Evolutionary conservation across 1,140 invertebrate species (phyloP).

Genomic region (Cheumatopsyche charites): DNA sequence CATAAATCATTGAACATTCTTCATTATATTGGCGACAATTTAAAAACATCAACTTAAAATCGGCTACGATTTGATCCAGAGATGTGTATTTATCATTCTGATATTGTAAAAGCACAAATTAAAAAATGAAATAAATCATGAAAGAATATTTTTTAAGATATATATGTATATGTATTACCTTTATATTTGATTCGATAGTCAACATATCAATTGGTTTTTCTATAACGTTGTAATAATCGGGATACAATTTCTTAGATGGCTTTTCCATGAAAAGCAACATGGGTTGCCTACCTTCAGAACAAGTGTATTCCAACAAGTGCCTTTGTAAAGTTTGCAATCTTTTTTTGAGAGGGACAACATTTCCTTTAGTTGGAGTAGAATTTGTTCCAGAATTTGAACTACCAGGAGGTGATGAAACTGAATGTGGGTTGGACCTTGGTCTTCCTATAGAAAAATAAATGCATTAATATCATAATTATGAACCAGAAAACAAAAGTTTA

Average conservation of each 20-base stretch:
- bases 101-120: slow-evolving; percentile 13
- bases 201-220: slow-evolving; percentile 94
- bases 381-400: slow-evolving; percentile 54
- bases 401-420: slow-evolving; percentile 47
- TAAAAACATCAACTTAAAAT: slow-evolving; percentile 87
- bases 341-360: slow-evolving; percentile 72
- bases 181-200: slow-evolving; percentile 91
- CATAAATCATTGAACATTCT: slow-evolving; percentile 92
- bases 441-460: slow-evolving; percentile 36
- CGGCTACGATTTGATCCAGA: slow-evolving; percentile 66
- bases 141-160: background rate
- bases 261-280: slow-evolving; percentile 96
- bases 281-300: slow-evolving; percentile 80
- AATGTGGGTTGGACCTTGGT: slow-evolving; percentile 43
- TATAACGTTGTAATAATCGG: slow-evolving; percentile 96
- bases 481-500: too few relatives aligned
- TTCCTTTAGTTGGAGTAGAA: slow-evolving; percentile 61
- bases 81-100: slow-evolving; percentile 66
- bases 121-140: background rate
- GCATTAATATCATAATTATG: slow-evolving; percentile 20
- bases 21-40: slow-evolving; percentile 97
- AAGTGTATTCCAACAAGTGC: slow-evolving; percentile 78
- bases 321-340: slow-evolving; percentile 76
- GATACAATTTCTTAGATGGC: slow-evolving; percentile 93
- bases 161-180: slow-evolving; percentile 53